Base-by-base conservation (phyloP, 1,140 invertebrate genomes). In the Pentalonia nigronervosa region DNA sequence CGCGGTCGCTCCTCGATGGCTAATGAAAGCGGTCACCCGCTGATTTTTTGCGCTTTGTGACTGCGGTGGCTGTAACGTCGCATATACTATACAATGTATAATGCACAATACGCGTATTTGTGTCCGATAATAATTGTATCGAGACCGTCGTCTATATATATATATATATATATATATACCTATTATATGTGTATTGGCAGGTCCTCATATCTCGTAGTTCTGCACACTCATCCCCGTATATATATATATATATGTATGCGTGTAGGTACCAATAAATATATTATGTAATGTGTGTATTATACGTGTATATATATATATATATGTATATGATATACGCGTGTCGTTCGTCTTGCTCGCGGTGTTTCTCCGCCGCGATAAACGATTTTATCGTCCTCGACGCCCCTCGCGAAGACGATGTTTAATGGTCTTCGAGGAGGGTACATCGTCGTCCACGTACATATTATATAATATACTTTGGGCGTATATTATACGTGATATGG, bases 41-140 rank as follows among this genome's bases (percentile, higher is more conserved):
- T 84, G 76, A n/a, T 83, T 92, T 89, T 92, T 92, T 48, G 91
- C 76, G 91, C 91, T 92, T 92, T 92, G 91, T 92, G 36, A 90
- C 53, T 34, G 36, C 88, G 50, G 48, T 48, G 87, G 48, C 87
- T 30, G 25, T 41, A 41, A 41, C 41, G 41, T 41, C 41, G 41
- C 41, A 41, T 41, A 41, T 41, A 41, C 41, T 41, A 41, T 41
- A 41, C 41, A 41, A 41, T 41, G 4, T 41, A 41, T 41, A 41
- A 41, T 41, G 41, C n/a, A 76, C 60, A 76, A 76, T 76, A 76
- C 60, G 60, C 60, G 60, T 76, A 76, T 87, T 9, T n/a, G 84
- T 36, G 34, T 20, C n/a, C 34, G 87, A 23, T 53, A 89, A 89
- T 89, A 89, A 89, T 89, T 89, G 60, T 76, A 89, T 53, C 25